Percentiles rank a stretch among this genome's conserved stretches.
These are phyloP conservation scores for Elachura formosa DNA, from an alignment of 2,113 vertebrate species.

Conservation along the genomic window DNA sequence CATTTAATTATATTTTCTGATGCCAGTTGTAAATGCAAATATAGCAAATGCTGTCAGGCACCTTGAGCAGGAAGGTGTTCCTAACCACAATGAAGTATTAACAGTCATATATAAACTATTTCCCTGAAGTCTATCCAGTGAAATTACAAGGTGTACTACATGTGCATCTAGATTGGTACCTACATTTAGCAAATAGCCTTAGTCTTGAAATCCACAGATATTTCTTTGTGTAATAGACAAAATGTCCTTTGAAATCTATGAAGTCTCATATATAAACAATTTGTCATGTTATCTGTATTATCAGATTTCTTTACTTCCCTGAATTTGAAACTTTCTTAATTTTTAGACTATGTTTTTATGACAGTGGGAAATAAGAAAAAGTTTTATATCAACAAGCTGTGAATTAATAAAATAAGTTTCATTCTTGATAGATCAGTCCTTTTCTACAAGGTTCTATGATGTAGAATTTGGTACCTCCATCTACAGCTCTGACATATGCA, in stretches of 20 bases:
- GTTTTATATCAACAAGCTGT: not conserved
- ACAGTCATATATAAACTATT: not conserved
- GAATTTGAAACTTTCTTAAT: not conserved
- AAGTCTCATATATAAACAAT: not conserved
- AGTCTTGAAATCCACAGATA: not conserved
- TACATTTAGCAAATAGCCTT: not conserved
- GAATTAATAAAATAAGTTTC: not conserved
- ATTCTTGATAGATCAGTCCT: constrained; percentile 1
- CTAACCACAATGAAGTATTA: not conserved
- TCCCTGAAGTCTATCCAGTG: not conserved
- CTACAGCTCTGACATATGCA: not conserved
- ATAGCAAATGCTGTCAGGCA: not conserved
- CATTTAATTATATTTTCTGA: not conserved
- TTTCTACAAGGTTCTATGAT: not conserved
- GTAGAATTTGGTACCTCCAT: not conserved
- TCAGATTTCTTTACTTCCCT: not conserved
- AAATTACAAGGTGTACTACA: not conserved
- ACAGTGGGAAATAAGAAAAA: not conserved
- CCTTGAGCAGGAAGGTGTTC: not conserved
- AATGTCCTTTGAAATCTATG: not conserved
- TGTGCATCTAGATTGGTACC: not conserved
- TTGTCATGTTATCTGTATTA: not conserved
- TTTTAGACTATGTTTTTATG: not conserved
- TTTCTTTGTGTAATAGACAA: not conserved
- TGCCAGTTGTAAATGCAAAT: not conserved